Evolutionary conservation across 2,888 invertebrate species (phyloP).

Genomic region (Erebia ligea): DNA sequence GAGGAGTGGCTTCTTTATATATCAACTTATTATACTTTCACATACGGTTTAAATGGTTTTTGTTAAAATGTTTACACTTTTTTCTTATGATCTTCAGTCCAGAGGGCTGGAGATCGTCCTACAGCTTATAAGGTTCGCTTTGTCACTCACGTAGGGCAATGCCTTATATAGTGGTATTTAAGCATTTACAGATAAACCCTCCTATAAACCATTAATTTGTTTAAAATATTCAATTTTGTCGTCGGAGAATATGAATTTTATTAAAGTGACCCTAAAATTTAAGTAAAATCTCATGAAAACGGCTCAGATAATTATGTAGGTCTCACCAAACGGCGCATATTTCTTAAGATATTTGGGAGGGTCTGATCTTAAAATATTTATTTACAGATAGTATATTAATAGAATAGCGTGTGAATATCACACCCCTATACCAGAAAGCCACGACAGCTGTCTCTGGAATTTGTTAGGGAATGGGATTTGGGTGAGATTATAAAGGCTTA

Average conservation of each 20-base stretch:
- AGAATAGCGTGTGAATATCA: not conserved
- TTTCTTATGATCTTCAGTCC: too few relatives aligned
- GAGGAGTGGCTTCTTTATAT: too few relatives aligned
- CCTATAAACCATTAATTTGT: too few relatives aligned
- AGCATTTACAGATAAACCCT: too few relatives aligned
- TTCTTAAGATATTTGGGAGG: slow-evolving; percentile 2
- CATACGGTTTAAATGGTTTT: too few relatives aligned
- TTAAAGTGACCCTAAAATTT: not conserved
- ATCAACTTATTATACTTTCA: too few relatives aligned
- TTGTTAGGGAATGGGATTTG: not conserved
- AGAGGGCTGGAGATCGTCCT: too few relatives aligned
- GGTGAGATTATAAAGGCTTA: not conserved
- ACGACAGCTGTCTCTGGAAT: slow-evolving; percentile 3
- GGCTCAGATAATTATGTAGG: slow-evolving; percentile 2
- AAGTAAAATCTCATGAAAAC: not conserved
- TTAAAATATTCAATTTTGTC: not conserved
- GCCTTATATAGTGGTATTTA: too few relatives aligned
- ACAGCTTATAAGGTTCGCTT: too few relatives aligned
- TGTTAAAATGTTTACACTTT: too few relatives aligned
- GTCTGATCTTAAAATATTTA: slow-evolving; percentile 4
- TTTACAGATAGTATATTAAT: not conserved
- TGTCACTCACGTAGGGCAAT: too few relatives aligned
- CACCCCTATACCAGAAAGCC: not conserved
- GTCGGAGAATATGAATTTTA: not conserved
- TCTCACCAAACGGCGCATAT: not conserved